Evolutionary conservation across 2,113 vertebrate genomes (phyloP), one percentile per base, ranked within the genome.

Genomic region (Ammospiza nelsoni): DNA sequence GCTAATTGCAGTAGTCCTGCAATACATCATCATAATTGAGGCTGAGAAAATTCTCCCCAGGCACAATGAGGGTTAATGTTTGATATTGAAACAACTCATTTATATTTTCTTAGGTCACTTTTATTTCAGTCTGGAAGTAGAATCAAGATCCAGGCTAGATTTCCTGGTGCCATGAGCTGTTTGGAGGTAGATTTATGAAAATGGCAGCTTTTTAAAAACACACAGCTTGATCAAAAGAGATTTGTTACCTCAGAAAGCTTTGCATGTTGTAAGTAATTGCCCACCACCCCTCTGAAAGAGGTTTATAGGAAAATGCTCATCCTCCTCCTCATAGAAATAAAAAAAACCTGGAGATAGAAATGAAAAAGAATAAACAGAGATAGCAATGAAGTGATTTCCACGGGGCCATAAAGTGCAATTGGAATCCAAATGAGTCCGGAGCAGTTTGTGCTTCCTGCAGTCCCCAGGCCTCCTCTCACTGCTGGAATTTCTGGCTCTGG

Each of bases 361-460:
- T 54, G 52, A 18, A 28, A 28, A 52, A 55, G 84, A 58, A 84
- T 5, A 89, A 58, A 41, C 15, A 7, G 44, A 80, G 44, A 23
- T 7, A 58, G 80, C 52, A 58, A 58, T 23, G 55, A 33, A 88
- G 33, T 59, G 43, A 80, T 95, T 97, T 95, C 84, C 84, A 91
- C 59, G n/a, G 88, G 84, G 85, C 75, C 65, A 52, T 62, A 88
- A 88, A 15, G 21, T 11, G 25, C 3, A 0, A 58, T 23, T 83
- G 75, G 51, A 94, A 76, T 80, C 35, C n/a, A 9, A 93, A 86
- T 92, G 52, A 84, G 88, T 91, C n/a, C 3, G 0, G 59, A 88
- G n/a, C 12, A 55, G 78, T 94, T 91, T 69, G 87, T 89, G 87
- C 46, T 59, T 87, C 58, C 80, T 33, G 35, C n/a, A 83, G 63